These are phyloP conservation scores for Cheilosia grossa DNA, from an alignment of 2,888 invertebrate species.

Conservation along the genomic window DNA sequence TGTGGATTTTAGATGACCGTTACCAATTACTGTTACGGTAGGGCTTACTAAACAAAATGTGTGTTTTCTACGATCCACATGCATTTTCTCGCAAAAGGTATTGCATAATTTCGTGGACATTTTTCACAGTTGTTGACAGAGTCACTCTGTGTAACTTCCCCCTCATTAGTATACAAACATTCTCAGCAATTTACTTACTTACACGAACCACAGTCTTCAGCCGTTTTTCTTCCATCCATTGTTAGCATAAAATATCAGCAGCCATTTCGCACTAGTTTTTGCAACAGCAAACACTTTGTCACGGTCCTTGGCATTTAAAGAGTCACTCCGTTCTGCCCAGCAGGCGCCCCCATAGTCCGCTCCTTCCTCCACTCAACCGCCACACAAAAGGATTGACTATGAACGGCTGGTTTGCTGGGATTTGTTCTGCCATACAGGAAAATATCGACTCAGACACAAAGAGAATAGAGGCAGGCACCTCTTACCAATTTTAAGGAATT, in stretches of 20 bases:
- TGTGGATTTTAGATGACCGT: background rate
- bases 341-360: background rate
- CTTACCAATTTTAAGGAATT: conserved; percentile 48
- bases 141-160: background rate
- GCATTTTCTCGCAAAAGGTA: no score
- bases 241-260: conserved; percentile 75
- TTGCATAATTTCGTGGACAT: background rate
- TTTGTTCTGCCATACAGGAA: conserved; percentile 23
- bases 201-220: conserved; percentile 14
- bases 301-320: conserved; percentile 72
- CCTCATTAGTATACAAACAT: conserved; percentile 52
- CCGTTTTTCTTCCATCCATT: conserved; percentile 74
- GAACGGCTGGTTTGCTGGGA: background rate
- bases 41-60: background rate
- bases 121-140: background rate
- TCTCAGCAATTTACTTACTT: conserved; percentile 60
- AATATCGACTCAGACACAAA: conserved; percentile 25
- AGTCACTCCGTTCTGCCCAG: conserved; percentile 35
- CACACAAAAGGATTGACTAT: conserved; percentile 5
- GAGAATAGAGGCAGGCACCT: background rate
- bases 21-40: background rate
- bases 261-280: conserved; percentile 76
- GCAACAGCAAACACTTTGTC: conserved; percentile 76
- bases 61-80: background rate
- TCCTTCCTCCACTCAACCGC: conserved; percentile 3